A percentile compares a stretch with the other conserved stretches of the same genome.
phyloP scores from a whole-genome alignment of 2,797 vertebrate species.

The Phylloscopus collybita region DNA sequence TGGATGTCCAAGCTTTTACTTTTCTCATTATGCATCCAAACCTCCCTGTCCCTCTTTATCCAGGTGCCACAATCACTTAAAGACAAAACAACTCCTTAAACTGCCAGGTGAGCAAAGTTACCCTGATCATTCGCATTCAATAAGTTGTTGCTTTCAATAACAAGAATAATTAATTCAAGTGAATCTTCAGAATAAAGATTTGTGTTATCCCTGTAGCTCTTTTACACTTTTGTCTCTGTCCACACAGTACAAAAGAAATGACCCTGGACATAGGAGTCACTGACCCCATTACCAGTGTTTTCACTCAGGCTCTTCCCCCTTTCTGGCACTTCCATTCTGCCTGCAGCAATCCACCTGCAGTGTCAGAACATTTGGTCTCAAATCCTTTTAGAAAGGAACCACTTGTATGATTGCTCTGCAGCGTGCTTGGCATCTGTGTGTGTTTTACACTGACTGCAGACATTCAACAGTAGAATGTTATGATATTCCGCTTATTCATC shows the following conservation, averaged over 20 bases:
- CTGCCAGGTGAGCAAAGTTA: not conserved
- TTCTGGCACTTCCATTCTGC: not conserved
- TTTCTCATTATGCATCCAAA: not conserved
- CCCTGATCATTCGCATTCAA: not conserved
- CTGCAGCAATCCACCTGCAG: not conserved
- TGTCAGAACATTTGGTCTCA: not conserved
- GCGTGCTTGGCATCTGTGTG: not conserved
- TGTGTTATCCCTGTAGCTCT: not conserved
- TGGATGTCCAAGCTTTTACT: not conserved
- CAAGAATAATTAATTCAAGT: not conserved
- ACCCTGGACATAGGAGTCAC: not conserved
- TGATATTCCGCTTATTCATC: not conserved
- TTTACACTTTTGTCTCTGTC: not conserved
- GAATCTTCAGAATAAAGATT: not conserved
- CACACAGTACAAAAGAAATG: not conserved
- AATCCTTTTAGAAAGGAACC: not conserved
- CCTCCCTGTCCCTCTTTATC: not conserved
- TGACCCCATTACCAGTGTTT: accelerated
- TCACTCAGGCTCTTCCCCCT: not conserved
- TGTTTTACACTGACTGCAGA: not conserved
- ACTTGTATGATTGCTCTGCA: not conserved
- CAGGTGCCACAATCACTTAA: not conserved
- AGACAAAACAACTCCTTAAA: not conserved
- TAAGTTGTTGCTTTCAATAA: not conserved
- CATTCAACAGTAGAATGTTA: not conserved